phyloP scores from a whole-genome alignment of 1,140 invertebrate species.

The Marisa cornuarietis region DNA sequence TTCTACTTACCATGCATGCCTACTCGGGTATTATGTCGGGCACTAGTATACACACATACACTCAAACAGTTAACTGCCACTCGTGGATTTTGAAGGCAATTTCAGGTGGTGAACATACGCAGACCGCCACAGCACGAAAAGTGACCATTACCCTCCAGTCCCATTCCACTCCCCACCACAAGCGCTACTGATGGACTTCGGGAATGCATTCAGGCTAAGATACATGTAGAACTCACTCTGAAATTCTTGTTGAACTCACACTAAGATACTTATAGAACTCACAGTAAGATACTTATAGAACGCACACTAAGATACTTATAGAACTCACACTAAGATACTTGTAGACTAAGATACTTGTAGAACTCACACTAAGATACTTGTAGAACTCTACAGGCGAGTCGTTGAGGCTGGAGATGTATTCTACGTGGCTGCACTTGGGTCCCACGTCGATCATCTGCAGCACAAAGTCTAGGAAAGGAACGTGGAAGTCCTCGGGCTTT shows the following conservation, averaged over 20 bases:
- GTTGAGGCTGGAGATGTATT: not conserved
- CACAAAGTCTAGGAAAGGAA: constrained; percentile 4
- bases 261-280: no score
- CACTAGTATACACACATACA: no score
- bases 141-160: not conserved
- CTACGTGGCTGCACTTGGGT: not conserved
- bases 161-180: not conserved
- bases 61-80: no score
- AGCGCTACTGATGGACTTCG: not conserved
- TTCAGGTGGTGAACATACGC: not conserved
- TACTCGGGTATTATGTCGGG: no score
- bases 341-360: no score
- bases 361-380: constrained; percentile 7
- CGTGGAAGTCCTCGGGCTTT: not conserved
- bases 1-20: no score
- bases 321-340: not conserved
- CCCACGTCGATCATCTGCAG: constrained; percentile 3
- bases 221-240: no score
- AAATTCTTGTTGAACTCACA: no score
- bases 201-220: not conserved
- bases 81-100: not conserved
- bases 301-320: constrained; percentile 1
- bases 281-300: no score
- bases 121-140: not conserved
- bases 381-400: not conserved